A percentile compares a stretch with the other conserved stretches of the same genome.
Conservation (phyloP, 2,113 vertebrate species). For the Sceloporus tristichus region DNA sequence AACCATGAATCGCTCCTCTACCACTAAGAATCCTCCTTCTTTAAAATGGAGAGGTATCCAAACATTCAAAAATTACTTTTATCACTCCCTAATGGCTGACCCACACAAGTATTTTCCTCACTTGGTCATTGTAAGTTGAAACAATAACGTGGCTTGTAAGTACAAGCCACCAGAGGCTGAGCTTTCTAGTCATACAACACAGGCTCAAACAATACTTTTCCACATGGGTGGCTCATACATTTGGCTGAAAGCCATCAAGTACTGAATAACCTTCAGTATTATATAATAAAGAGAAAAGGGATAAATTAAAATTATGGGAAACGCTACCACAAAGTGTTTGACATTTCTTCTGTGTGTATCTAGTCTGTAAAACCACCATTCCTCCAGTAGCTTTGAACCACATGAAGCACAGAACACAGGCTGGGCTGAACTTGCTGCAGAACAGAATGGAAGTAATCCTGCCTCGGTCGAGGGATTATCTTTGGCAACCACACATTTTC, state of each 20-base stretch:
- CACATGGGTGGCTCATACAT: background rate
- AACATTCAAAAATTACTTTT: background rate
- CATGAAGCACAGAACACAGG: background rate
- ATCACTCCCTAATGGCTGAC: background rate
- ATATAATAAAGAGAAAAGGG: background rate
- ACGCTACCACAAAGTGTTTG: background rate
- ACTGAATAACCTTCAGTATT: background rate
- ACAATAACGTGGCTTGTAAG: background rate
- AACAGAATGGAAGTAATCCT: background rate
- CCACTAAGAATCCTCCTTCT: background rate
- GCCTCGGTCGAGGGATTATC: background rate
- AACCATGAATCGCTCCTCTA: background rate
- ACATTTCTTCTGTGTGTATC: background rate
- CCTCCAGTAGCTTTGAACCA: background rate
- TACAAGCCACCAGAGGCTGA: background rate
- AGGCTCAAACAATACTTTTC: background rate
- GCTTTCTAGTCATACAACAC: background rate
- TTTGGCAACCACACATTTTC: background rate
- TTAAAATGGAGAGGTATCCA: background rate
- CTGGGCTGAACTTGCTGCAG: too few species aligned
- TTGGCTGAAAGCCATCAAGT: background rate
- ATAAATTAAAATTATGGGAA: slow-evolving; percentile 2
- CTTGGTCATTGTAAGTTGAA: background rate
- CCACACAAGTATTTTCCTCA: background rate
- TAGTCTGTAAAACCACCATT: background rate